These are phyloP conservation scores for Drosophila quadrilineata DNA, from an alignment of 1,140 invertebrate species.

Conservation along the genomic window DNA sequence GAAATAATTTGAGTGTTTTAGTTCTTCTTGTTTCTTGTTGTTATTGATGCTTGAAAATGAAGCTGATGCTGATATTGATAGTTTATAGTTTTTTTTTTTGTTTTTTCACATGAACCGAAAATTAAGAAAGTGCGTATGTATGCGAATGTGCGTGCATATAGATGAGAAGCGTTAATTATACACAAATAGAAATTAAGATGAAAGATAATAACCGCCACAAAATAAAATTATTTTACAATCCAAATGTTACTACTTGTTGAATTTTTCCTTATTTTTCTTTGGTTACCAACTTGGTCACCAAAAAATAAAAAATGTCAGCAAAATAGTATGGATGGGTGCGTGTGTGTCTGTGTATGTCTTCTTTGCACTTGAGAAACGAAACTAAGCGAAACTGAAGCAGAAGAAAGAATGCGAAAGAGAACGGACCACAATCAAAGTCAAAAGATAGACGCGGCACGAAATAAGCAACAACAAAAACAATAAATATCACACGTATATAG, in stretches of 20 bases:
- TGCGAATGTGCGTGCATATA: background rate
- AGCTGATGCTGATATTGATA: slow-evolving; percentile 7
- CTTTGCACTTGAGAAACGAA: slow-evolving; percentile 57
- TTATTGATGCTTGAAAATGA: slow-evolving; percentile 21
- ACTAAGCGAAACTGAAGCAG: slow-evolving; percentile 13
- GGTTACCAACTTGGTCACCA: too few species aligned
- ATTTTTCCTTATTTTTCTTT: too few species aligned
- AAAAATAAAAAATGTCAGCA: too few species aligned
- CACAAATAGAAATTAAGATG: background rate
- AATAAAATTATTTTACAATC: slow-evolving; percentile 27
- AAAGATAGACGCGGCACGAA: slow-evolving; percentile 1
- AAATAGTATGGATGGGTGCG: background rate
- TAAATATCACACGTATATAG: too few species aligned
- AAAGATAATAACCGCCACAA: background rate
- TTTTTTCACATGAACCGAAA: slow-evolving; percentile 41
- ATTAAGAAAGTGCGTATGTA: slow-evolving; percentile 20
- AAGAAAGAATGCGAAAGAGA: background rate
- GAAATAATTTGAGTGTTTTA: slow-evolving; percentile 62
- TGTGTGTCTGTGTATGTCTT: slow-evolving; percentile 54
- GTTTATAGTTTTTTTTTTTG: slow-evolving; percentile 11
- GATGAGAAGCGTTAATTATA: slow-evolving; percentile 2
- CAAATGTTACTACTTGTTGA: too few species aligned
- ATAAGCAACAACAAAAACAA: slow-evolving; percentile 3
- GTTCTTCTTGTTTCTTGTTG: slow-evolving; percentile 43
- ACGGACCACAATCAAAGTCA: slow-evolving; percentile 5